Percentiles rank a stretch among this genome's conserved stretches.
phyloP scores from a whole-genome alignment of 2,888 invertebrate species.

The Machimus rusticus region DNA sequence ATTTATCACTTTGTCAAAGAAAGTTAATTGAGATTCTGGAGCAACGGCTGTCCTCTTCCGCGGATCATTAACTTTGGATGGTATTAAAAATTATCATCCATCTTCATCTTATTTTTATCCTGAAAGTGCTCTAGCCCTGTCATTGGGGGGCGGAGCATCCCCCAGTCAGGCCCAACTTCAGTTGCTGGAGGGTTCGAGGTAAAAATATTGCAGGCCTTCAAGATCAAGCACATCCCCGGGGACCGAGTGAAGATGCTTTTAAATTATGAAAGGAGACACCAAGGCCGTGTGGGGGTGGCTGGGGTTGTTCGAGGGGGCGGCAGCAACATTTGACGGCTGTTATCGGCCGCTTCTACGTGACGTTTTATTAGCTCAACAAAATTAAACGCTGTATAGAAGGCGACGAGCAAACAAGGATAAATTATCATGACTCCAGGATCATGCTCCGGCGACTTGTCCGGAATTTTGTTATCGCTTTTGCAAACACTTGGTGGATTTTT shows the following conservation, averaged over 20 bases:
- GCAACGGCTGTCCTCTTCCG: constrained; percentile 15
- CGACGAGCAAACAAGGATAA: background rate
- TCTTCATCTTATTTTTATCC: constrained; percentile 20
- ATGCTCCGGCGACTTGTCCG: background rate
- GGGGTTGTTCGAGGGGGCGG: background rate
- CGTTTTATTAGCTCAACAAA: background rate
- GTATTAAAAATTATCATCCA: constrained; percentile 29
- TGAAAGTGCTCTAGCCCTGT: background rate
- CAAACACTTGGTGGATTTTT: background rate
- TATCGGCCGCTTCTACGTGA: background rate
- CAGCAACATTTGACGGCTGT: background rate
- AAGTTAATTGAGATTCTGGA: constrained; percentile 22
- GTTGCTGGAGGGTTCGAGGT: background rate
- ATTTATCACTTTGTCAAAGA: constrained; percentile 34
- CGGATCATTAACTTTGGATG: constrained; percentile 16
- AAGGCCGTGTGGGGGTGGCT: background rate
- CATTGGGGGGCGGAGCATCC: background rate
- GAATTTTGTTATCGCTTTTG: background rate
- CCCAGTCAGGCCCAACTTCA: background rate
- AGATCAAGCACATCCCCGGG: background rate
- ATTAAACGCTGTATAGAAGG: background rate
- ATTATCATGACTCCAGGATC: background rate
- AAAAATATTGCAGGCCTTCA: background rate
- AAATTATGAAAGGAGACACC: background rate
- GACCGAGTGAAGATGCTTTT: background rate